Base-by-base conservation (phyloP, 2,113 vertebrate genomes). In the Arothron firmamentum region DNA sequence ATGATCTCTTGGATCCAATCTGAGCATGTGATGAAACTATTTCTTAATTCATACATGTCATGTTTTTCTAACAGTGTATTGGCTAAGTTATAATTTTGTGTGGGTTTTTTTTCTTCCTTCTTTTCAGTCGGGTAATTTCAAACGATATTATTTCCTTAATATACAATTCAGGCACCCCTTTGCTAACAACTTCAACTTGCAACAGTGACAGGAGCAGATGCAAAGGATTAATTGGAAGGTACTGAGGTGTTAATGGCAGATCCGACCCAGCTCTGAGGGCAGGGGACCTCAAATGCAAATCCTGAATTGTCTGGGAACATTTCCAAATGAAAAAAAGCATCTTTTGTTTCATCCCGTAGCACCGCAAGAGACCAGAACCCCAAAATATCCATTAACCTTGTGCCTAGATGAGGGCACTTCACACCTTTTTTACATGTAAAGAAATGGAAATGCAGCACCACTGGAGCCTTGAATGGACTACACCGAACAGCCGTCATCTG, bases 271-370 rank as follows among this genome's bases (percentile, higher is more conserved):
- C 58, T 46, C 51, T 25, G 18, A 59, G 71, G 20, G 49, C 65
- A 77, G 48, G 13, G 41, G 49, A 52, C 52, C 65, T 75, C 52
- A 72, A 61, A 86, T 87, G 85, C 65, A 81, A 85, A 87, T 81
- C 55, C 25, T 18, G 19, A 67, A 72, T 64, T 59, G 53, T 77
- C 64, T 60, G 54, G 38, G 51, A 55, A 41, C 70, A 88, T 85
- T 86, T 87, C 72, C 84, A 87, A 82, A 41, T 88, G 71, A 85
- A 89, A 85, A 89, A 84, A 71, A 66, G 54, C 6, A 3, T 52
- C 54, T 70, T 66, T 60, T 76, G 66, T 71, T 80, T 80, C 61
- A 67, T 76, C 62, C 65, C 72, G 67, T 60, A 62, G 74, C 60
- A 57, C 61, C 69, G 72, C 54, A 52, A 80, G 74, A 74, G 56